These are phyloP conservation scores for Gambusia affinis DNA, from an alignment of 2,113 vertebrate genomes.

Conservation along the genomic window DNA sequence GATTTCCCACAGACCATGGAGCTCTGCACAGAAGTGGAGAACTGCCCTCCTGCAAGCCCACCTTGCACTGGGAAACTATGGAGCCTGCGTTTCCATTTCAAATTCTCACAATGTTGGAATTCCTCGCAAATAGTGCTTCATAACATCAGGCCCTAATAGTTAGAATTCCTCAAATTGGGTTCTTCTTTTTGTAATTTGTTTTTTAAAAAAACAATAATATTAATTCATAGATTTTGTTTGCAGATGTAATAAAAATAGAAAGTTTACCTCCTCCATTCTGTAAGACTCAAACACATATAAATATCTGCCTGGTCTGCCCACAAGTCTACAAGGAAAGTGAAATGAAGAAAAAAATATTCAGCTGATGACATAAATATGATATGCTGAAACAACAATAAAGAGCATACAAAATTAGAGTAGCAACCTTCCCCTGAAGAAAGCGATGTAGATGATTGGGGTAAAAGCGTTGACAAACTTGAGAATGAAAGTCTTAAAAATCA, in stretches of 20 bases:
- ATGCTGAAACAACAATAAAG: neutral
- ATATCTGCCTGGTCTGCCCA: constrained; percentile 92
- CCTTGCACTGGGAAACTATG: too few species aligned
- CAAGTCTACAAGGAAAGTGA: constrained; percentile 80
- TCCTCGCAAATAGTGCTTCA: too few species aligned
- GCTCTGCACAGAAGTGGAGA: too few species aligned
- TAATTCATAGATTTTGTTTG: neutral
- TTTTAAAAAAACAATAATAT: neutral
- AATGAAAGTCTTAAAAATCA: constrained; percentile 98
- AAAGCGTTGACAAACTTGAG: constrained; percentile 98
- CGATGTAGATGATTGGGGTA: constrained; percentile 97
- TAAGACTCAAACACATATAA: constrained; percentile 96
- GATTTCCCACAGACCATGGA: neutral
- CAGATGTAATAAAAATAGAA: neutral
- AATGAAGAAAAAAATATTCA: neutral
- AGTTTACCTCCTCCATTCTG: constrained; percentile 95
- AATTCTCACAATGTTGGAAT: too few species aligned
- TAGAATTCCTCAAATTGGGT: too few species aligned
- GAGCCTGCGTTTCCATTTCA: too few species aligned
- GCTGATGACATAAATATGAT: neutral
- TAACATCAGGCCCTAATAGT: too few species aligned
- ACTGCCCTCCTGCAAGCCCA: too few species aligned
- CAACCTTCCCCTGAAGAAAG: constrained; percentile 97
- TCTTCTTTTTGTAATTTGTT: neutral
- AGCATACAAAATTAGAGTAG: constrained; percentile 28